phyloP scores from a whole-genome alignment of 2,113 vertebrate genomes.

The Brachypodius melanocephalos region DNA sequence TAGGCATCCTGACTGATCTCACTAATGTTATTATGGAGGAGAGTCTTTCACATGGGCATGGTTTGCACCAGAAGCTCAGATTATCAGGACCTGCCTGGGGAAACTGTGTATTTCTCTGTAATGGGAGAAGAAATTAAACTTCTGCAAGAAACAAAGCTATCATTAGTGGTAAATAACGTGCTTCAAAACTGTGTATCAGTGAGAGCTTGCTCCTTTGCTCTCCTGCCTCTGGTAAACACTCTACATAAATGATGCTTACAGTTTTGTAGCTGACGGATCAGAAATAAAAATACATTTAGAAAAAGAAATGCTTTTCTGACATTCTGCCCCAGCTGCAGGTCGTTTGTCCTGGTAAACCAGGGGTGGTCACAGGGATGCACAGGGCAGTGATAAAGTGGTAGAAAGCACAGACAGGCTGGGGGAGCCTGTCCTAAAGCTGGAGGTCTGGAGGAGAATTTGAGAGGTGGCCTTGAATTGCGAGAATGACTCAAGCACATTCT shows the following conservation, averaged over 20 bases:
- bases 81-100: not conserved
- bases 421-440: not conserved
- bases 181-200: not conserved
- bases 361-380: not conserved
- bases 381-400: not conserved
- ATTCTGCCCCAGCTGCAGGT: not conserved
- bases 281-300: not conserved
- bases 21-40: not conserved
- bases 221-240: not conserved
- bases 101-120: not conserved
- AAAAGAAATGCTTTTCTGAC: not conserved
- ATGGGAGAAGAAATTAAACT: constrained; percentile 2
- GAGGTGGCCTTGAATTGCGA: not conserved
- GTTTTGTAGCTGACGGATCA: not conserved
- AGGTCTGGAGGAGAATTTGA: not conserved
- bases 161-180: not conserved
- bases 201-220: not conserved
- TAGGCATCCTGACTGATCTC: not conserved
- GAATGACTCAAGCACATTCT: constrained; percentile 37
- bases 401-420: not conserved
- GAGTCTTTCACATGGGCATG: not conserved
- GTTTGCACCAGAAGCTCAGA: not conserved
- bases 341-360: not conserved
- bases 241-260: not conserved
- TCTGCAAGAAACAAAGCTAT: not conserved